These are phyloP conservation scores for Orientallactaga sibirica DNA, from an alignment of 2,797 vertebrate species.

Conservation along the genomic window DNA sequence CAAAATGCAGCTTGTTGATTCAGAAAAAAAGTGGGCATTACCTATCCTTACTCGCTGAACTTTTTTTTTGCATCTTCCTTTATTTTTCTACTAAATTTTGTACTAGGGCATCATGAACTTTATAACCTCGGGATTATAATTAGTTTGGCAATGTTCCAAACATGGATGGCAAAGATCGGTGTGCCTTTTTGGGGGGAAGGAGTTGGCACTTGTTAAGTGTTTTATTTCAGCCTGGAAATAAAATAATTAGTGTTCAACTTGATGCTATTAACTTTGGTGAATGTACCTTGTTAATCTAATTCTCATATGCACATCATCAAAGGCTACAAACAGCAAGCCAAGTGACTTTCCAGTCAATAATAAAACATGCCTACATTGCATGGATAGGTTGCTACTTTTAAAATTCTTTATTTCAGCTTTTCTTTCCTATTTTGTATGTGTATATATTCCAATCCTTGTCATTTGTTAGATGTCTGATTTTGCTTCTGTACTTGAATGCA, in stretches of 20 bases:
- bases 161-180: constrained; percentile 16
- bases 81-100: constrained; percentile 31
- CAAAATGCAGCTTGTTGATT: constrained; percentile 48
- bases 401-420: constrained; percentile 7
- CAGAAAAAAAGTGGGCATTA: not conserved
- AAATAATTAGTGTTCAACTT: constrained; percentile 42
- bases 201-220: constrained; percentile 53
- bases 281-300: constrained; percentile 49
- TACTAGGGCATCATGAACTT: not conserved
- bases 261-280: constrained; percentile 50
- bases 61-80: constrained; percentile 27
- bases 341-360: not conserved
- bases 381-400: not conserved
- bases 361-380: not conserved
- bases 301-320: not conserved
- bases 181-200: constrained; percentile 21
- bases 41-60: constrained; percentile 2
- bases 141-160: not conserved
- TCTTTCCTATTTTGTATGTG: constrained; percentile 2
- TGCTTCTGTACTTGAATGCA: not conserved
- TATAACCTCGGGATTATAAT: not conserved
- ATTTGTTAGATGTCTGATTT: constrained; percentile 11
- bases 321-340: not conserved
- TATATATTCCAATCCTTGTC: not conserved
- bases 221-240: constrained; percentile 49